phyloP scores from a whole-genome alignment of 1,140 invertebrate genomes.

The Atta texana region DNA sequence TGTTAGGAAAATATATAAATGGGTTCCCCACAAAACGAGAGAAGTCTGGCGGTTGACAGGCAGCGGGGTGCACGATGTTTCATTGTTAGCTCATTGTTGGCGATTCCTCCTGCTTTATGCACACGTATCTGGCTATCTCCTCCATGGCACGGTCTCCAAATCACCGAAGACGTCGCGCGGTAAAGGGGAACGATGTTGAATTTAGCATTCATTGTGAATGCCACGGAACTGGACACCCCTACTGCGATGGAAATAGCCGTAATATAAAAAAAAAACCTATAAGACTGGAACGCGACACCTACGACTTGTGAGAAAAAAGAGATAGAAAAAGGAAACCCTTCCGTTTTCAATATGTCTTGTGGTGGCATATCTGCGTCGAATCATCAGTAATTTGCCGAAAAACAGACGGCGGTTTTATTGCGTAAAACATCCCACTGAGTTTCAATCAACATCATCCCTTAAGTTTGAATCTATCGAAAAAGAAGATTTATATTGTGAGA shows the following conservation, averaged over 20 bases:
- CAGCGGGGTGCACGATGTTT: conserved; percentile 70
- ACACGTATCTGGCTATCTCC: conserved; percentile 67
- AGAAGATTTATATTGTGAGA: conserved; percentile 29
- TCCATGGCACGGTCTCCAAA: conserved; percentile 22
- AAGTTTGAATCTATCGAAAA: conserved; percentile 2
- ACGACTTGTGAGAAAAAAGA: conserved; percentile 21
- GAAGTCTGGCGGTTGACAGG: conserved; percentile 69
- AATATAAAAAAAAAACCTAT: conserved; percentile 13
- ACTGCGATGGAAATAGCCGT: conserved; percentile 66
- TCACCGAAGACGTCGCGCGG: conserved; percentile 34
- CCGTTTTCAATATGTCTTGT: conserved; percentile 28
- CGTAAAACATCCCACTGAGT: conserved; percentile 31
- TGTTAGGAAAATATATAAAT: conserved; percentile 77
- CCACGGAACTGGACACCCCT: conserved; percentile 64
- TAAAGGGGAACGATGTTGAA: conserved; percentile 59
- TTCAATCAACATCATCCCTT: conserved; percentile 12
- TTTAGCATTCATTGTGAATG: conserved; percentile 73
- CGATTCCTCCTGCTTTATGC: conserved; percentile 75
- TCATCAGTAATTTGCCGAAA: conserved; percentile 26
- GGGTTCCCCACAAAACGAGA: conserved; percentile 75
- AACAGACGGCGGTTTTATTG: conserved; percentile 26
- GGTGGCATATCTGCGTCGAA: conserved; percentile 64
- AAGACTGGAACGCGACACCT: conserved; percentile 8
- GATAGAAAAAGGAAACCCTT: conserved; percentile 32
- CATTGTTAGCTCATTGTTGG: conserved; percentile 80